A percentile compares a stretch with the other conserved stretches of the same genome.
Conservation (phyloP, 1,140 invertebrate species). For the Ostrea denselamellosa region DNA sequence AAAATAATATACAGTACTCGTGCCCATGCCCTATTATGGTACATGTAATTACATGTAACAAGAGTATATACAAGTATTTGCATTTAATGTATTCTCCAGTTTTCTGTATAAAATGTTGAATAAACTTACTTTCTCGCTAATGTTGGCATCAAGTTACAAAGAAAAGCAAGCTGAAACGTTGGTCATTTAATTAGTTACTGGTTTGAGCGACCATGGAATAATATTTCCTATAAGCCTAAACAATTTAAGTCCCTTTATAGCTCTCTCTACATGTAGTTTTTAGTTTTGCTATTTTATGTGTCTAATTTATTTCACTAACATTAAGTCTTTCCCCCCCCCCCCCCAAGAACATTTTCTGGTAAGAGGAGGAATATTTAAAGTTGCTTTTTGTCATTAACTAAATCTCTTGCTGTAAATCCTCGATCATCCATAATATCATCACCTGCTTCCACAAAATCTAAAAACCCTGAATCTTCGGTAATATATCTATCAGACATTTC, state of each 20-base stretch:
- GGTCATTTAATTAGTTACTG: constrained; percentile 33
- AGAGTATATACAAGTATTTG: too few species aligned
- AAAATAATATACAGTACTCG: too few species aligned
- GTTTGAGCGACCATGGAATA: too few species aligned
- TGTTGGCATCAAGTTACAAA: too few species aligned
- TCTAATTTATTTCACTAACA: constrained; percentile 44
- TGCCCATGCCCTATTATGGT: too few species aligned
- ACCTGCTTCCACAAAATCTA: constrained; percentile 33
- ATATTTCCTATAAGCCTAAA: too few species aligned
- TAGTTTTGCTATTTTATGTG: constrained; percentile 43
- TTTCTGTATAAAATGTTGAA: too few species aligned
- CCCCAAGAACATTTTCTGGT: constrained; percentile 34
- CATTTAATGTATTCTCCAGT: too few species aligned
- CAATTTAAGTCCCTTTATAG: constrained; percentile 40
- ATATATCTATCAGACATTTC: constrained; percentile 41
- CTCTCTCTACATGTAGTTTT: constrained; percentile 47
- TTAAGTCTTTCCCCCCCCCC: too few species aligned
- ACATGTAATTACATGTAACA: too few species aligned
- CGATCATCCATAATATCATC: constrained; percentile 50
- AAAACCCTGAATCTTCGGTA: constrained; percentile 30
- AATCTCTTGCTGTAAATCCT: constrained; percentile 43
- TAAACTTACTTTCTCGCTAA: too few species aligned
- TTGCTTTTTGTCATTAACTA: constrained; percentile 44
- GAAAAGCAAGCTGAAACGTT: constrained; percentile 42
- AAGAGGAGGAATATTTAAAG: constrained; percentile 45